Percentiles rank a stretch among this genome's conserved stretches.
Evolutionary conservation across 2,888 invertebrate genomes (phyloP).

Genomic region (Ceriagrion tenellum): DNA sequence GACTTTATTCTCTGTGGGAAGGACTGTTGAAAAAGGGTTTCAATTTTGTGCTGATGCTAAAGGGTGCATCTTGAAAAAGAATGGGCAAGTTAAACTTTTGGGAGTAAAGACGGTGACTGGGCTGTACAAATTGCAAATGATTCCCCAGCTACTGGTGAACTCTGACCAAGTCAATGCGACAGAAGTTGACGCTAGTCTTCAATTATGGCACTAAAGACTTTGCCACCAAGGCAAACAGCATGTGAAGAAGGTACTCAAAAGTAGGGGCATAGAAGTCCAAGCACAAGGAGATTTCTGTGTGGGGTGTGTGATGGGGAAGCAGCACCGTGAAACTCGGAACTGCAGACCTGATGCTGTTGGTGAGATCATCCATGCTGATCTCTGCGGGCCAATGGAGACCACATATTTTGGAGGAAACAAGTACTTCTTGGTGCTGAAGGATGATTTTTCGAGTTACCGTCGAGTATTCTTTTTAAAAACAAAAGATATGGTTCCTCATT

Average conservation of each 20-base stretch:
- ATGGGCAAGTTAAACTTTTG: background rate
- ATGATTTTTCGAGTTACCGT: conserved; percentile 8
- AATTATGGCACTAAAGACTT: conserved; percentile 1
- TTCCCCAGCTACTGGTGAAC: background rate
- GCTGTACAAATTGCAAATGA: background rate
- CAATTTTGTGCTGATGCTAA: background rate
- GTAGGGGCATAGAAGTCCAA: background rate
- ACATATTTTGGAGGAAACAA: background rate
- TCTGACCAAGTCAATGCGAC: background rate
- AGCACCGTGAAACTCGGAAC: background rate
- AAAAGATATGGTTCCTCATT: conserved; percentile 26
- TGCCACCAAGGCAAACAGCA: background rate
- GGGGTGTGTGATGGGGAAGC: background rate
- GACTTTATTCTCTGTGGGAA: background rate
- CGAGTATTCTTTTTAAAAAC: background rate
- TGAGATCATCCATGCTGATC: conserved; percentile 32
- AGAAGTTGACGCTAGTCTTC: background rate
- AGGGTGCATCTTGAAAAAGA: background rate
- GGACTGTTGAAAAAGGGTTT: background rate
- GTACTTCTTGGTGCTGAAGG: background rate
- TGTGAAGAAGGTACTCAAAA: background rate
- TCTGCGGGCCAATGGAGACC: background rate
- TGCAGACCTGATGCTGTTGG: background rate
- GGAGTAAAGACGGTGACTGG: background rate
- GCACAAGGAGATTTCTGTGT: background rate